phyloP scores from a whole-genome alignment of 1,140 invertebrate genomes.

The Drosophila pseudoobscura region DNA sequence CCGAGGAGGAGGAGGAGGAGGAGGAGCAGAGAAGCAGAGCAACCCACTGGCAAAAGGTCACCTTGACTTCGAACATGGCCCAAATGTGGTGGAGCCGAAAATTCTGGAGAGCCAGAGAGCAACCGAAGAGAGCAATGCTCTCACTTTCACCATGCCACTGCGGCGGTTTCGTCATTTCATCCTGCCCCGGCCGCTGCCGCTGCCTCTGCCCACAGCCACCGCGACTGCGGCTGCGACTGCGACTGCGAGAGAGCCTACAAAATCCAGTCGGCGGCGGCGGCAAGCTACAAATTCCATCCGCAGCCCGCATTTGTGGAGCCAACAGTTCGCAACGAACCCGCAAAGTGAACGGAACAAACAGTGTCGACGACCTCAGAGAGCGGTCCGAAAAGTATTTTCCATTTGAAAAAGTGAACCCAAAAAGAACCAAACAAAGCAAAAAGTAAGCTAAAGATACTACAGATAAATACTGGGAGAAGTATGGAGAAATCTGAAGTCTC shows the following conservation, averaged over 20 bases:
- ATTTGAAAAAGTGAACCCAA: slow-evolving; percentile 40
- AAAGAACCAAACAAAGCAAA: slow-evolving; percentile 28
- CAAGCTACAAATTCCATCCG: slow-evolving; percentile 56
- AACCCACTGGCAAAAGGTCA: slow-evolving; percentile 56
- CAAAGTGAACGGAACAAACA: slow-evolving; percentile 68
- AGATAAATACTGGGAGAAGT: too few relatives aligned
- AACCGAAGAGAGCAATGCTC: slow-evolving; percentile 21
- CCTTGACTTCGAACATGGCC: slow-evolving; percentile 64
- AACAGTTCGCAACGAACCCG: slow-evolving; percentile 73
- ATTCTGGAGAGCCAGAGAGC: slow-evolving; percentile 55
- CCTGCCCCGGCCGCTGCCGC: slow-evolving; percentile 32
- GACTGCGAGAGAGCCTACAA: slow-evolving; percentile 57
- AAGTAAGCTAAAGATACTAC: slow-evolving; percentile 45
- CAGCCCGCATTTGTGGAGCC: slow-evolving; percentile 50
- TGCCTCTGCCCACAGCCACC: slow-evolving; percentile 32
- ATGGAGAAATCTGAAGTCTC: too few relatives aligned
- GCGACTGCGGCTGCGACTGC: slow-evolving; percentile 10
- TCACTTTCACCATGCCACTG: slow-evolving; percentile 65
- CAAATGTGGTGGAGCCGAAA: slow-evolving; percentile 50
- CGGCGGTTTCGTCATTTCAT: slow-evolving; percentile 74
- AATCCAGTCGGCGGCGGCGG: slow-evolving; percentile 59
- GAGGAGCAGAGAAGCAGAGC: slow-evolving; percentile 12
- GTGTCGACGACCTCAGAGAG: slow-evolving; percentile 68
- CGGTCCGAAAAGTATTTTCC: slow-evolving; percentile 26
- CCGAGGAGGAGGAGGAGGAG: background rate